Percentiles rank a stretch among this genome's conserved stretches.
Evolutionary conservation across 2,888 invertebrate genomes (phyloP).

Genomic region (Celastrina argiolus): DNA sequence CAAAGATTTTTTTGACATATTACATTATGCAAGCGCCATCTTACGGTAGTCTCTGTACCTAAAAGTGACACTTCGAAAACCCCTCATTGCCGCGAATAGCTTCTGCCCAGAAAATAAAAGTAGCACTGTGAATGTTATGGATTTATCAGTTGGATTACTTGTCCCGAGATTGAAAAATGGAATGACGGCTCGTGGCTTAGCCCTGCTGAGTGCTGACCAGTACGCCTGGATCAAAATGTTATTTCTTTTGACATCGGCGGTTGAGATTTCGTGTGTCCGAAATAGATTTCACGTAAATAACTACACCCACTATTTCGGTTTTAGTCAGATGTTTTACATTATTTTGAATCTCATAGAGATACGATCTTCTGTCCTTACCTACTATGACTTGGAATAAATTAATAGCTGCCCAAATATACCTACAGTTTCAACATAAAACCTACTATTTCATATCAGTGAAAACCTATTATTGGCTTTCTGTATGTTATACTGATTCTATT

Average conservation of each 20-base stretch:
- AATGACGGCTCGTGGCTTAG: slow-evolving; percentile 30
- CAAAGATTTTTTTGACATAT: too few relatives aligned
- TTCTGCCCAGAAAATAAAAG: slow-evolving; percentile 14
- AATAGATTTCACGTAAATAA: slow-evolving; percentile 3
- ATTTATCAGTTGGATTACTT: slow-evolving; percentile 25
- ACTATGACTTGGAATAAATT: too few relatives aligned
- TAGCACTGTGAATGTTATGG: slow-evolving; percentile 19
- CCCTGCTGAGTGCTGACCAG: not conserved
- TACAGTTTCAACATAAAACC: too few relatives aligned
- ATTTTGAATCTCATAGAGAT: not conserved
- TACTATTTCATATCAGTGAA: too few relatives aligned
- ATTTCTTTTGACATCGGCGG: slow-evolving; percentile 22
- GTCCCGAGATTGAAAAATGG: slow-evolving; percentile 27
- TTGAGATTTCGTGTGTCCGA: slow-evolving; percentile 9
- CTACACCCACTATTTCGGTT: not conserved
- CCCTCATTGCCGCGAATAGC: slow-evolving; percentile 9
- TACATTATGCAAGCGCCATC: too few relatives aligned
- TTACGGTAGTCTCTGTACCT: too few relatives aligned
- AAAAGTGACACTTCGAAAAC: too few relatives aligned
- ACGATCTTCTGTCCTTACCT: too few relatives aligned
- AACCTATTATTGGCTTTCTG: too few relatives aligned
- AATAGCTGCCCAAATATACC: too few relatives aligned
- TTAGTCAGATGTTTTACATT: not conserved
- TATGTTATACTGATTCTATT: too few relatives aligned
- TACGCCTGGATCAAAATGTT: slow-evolving; percentile 23